A percentile compares a stretch with the other conserved stretches of the same genome.
Conservation (phyloP, 2,888 invertebrate genomes). For the Myopa tessellatipennis region DNA sequence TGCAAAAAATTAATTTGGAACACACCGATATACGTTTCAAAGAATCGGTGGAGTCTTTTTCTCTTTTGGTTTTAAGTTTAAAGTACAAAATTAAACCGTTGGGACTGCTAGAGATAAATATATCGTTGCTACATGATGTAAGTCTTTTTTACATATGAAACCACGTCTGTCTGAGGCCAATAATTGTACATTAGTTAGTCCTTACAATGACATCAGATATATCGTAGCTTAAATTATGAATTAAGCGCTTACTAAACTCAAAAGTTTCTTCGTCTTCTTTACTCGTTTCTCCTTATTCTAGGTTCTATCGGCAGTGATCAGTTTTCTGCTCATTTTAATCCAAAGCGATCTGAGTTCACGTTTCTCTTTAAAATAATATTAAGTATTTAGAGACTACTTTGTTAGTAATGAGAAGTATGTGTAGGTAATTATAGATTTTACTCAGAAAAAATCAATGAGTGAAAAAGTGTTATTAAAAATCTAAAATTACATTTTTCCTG, state of each 20-base stretch:
- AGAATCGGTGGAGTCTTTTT: constrained; percentile 59
- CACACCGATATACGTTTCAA: constrained; percentile 58
- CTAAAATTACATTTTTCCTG: background rate
- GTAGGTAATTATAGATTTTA: too few relatives aligned
- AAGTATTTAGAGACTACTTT: too few relatives aligned
- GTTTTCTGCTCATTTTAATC: constrained; percentile 63
- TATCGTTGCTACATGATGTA: constrained; percentile 54
- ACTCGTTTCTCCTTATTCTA: background rate
- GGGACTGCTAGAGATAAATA: constrained; percentile 58
- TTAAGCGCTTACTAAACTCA: too few relatives aligned
- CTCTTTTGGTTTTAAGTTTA: constrained; percentile 52
- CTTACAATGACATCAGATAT: too few relatives aligned
- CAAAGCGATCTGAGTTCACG: constrained; percentile 63
- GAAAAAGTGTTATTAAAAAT: background rate
- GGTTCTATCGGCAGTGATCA: constrained; percentile 60
- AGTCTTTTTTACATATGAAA: constrained; percentile 26
- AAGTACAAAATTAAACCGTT: constrained; percentile 60
- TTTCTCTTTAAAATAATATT: constrained; percentile 53
- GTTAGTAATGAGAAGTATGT: too few relatives aligned
- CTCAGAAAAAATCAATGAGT: constrained; percentile 39
- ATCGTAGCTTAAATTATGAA: too few relatives aligned
- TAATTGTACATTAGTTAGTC: too few relatives aligned
- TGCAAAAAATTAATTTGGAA: constrained; percentile 55
- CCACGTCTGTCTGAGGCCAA: too few relatives aligned
- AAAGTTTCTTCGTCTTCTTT: constrained; percentile 40